Conservation (phyloP, 2,888 invertebrate genomes). For the Philopedon plagiatum region DNA sequence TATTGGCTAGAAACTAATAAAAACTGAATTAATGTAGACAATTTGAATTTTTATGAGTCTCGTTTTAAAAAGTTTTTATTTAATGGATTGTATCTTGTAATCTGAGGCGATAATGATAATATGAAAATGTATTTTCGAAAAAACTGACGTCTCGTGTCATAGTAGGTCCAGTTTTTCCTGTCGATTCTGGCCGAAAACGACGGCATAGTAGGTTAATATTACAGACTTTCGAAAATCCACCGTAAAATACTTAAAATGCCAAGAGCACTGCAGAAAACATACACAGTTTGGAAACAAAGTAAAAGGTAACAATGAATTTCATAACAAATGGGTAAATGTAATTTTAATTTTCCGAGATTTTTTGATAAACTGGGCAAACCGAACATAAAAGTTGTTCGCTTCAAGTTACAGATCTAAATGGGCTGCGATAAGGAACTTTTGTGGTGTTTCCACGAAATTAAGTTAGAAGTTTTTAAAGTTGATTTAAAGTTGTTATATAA, state of each 20-base stretch:
- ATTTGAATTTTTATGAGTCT: too few species aligned
- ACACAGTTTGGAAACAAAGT: not conserved
- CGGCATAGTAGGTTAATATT: not conserved
- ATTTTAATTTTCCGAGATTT: conserved; percentile 5
- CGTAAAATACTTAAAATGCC: not conserved
- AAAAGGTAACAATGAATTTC: not conserved
- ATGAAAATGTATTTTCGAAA: not conserved
- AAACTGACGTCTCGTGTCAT: not conserved
- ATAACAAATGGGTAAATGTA: conserved; percentile 1
- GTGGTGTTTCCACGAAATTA: not conserved
- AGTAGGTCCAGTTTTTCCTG: not conserved
- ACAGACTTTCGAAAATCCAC: not conserved
- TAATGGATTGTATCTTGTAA: too few species aligned
- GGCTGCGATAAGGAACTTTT: conserved; percentile 7
- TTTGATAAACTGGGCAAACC: conserved; percentile 15
- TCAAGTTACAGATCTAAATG: conserved; percentile 19
- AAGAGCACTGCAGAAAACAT: not conserved
- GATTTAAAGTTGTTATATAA: not conserved
- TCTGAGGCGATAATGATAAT: too few species aligned
- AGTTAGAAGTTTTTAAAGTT: not conserved
- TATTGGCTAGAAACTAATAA: too few species aligned
- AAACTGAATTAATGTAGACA: too few species aligned
- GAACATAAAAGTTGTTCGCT: conserved; percentile 20
- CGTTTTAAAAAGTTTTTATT: too few species aligned
- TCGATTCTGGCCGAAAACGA: not conserved